Percentiles rank a stretch among this genome's conserved stretches.
Conservation (phyloP, 2,888 invertebrate genomes). For the Drosophila subsilvestris region DNA sequence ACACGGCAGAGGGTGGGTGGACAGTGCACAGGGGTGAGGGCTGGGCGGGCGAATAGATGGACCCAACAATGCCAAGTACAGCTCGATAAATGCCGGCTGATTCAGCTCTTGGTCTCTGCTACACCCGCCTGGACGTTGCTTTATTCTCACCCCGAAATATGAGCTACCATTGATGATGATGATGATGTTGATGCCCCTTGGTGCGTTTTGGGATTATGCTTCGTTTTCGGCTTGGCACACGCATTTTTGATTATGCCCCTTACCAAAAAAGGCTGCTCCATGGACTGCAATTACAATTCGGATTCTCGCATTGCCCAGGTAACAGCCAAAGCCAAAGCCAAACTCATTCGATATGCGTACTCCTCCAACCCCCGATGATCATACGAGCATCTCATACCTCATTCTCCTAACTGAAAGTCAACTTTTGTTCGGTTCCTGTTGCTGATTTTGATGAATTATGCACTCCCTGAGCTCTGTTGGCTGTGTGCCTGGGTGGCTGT, state of each 20-base stretch:
- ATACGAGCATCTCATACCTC: too few relatives aligned
- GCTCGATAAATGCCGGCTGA: constrained; percentile 21
- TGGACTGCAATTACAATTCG: constrained; percentile 60
- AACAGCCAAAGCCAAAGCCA: constrained; percentile 19
- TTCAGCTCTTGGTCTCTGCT: constrained; percentile 23
- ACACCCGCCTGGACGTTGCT: background rate
- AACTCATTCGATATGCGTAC: constrained; percentile 30
- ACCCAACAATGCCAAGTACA: constrained; percentile 33
- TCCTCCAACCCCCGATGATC: background rate
- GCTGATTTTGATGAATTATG: constrained; percentile 77
- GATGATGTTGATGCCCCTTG: constrained; percentile 37
- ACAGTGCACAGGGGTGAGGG: constrained; percentile 1
- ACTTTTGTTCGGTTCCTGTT: constrained; percentile 66
- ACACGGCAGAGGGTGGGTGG: constrained; percentile 7
- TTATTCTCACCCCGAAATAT: background rate
- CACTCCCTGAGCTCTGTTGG: constrained; percentile 37
- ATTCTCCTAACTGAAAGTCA: constrained; percentile 41
- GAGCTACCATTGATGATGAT: constrained; percentile 18
- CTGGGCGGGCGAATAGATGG: constrained; percentile 6
- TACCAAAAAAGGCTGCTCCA: constrained; percentile 20
- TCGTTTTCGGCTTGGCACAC: constrained; percentile 54
- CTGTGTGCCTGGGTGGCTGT: constrained; percentile 16
- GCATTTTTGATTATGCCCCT: constrained; percentile 66
- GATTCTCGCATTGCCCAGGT: constrained; percentile 41
- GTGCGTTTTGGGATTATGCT: constrained; percentile 59